Base-by-base conservation (phyloP, 2,888 invertebrate species). In the Pandemis heparana region DNA sequence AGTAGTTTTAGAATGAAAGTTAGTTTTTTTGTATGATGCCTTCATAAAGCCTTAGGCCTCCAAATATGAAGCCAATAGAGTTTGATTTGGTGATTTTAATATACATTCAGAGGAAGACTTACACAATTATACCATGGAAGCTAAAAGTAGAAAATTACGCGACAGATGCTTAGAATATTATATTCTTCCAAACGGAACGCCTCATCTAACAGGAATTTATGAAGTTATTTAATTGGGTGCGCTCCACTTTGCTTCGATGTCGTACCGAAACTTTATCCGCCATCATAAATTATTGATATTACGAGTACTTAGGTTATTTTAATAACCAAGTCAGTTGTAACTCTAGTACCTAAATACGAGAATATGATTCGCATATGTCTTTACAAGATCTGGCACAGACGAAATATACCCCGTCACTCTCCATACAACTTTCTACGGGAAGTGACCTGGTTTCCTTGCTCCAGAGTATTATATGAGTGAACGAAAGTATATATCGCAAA, bases 191-290 rank as follows among this genome's bases (percentile, higher is more conserved):
- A 62, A 63, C 43, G 23, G 56, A 12, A 56, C 12, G 48, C 23
- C 23, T 56, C 56, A 38, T 62, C 62, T 62, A 62, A 38, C 23
- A 14, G 65, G 51, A 68, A 68, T 32, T 68, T 43, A 38, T 38
- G 60, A 32, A n/a, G 32, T 32, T 60, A 38, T 60, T 60, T 60
- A 60, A 60, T 60, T 60, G 60, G 60, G 32, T 60, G 38, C 60
- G 8, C 38, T 60, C 60, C 14, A 60, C 38, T 60, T n/a, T 56
- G 53, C 56, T 23, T 23, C 12, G 23, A 23, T 23, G 56, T 56
- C 56, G 23, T 56, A 23, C 10, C 23, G 18, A 56, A 56, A 56
- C 12, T 23, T 56, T 53, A 53, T 56, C 23, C 23, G 23, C 56
- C 23, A 23, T 56, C 12, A 23, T 56, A 56, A 12, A 56, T n/a